Base-by-base conservation (phyloP, 2,888 invertebrate species). In the Oscheius sp. region DNA sequence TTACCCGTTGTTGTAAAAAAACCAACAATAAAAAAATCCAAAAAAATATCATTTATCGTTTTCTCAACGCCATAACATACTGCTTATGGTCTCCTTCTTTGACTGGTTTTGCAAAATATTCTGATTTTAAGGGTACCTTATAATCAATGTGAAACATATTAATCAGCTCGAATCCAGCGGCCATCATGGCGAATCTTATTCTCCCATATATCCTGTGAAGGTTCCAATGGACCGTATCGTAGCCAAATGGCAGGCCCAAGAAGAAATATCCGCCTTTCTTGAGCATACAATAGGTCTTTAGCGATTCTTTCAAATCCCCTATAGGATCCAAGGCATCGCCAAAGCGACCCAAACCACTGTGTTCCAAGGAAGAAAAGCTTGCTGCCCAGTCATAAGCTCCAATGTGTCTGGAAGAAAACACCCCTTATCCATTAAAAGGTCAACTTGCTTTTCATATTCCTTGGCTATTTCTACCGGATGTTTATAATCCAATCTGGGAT, bases 201-300 rank as follows among this genome's bases (percentile, higher is more conserved):
- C 66, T 38, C 2, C 66, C 66, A 30, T 66, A 66, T 24, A 66
- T 54, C 45, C 66, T 54, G 36, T 66, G 66, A 8, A 66, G 45
- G 44, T 66, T 66, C 56, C 56, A 66, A 30, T 66, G 54, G 2
- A 56, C 20, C 5, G 45, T 32, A 26, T 66, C 66, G 28, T 41
- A 47, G 9, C 66, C 66, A 14, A 54, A 14, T 1, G 66, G 66
- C 12, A 66, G 30, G 4, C 66, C 66, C 3, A 66, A 12, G 44
- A 56, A 66, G 30, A 36, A 65, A 14, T 24, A 22, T 38, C 66
- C 66, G n/a, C 54, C 54, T 17, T 54, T 41, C 26, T 66, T 66
- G 12, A 66, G 54, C 45, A 56, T 56, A 45, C 66, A 66, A 4
- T 56, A 51, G 28, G 51, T 66, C 14, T 66, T 66, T 17, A 47